A percentile compares a stretch with the other conserved stretches of the same genome.
Conservation (phyloP, 1,140 invertebrate genomes). For the Bombus terrestris region DNA sequence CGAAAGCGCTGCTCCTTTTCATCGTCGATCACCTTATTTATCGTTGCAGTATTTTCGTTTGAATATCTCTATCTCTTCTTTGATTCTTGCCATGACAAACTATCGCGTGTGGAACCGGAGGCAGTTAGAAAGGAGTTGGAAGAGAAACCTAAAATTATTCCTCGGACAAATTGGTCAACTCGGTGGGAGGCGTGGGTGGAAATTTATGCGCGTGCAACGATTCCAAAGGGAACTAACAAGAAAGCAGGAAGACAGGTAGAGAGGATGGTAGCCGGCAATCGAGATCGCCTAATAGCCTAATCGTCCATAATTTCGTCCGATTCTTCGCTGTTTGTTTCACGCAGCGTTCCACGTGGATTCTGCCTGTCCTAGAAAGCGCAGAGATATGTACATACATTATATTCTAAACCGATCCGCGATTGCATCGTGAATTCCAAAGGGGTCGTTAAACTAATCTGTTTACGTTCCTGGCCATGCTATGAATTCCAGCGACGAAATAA, state of each 20-base stretch:
- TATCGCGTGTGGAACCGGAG: not conserved
- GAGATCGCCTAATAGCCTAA: slow-evolving; percentile 41
- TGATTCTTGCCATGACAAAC: not conserved
- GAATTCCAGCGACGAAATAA: not conserved
- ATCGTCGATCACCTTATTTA: slow-evolving; percentile 21
- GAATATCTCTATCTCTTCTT: not conserved
- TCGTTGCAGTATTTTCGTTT: slow-evolving; percentile 10
- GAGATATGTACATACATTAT: not conserved
- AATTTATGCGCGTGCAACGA: not conserved
- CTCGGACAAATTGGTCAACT: slow-evolving; percentile 2
- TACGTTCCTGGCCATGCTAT: not conserved
- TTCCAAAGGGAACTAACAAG: slow-evolving; percentile 31
- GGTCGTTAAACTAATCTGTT: slow-evolving; percentile 47
- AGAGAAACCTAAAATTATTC: slow-evolving; percentile 10
- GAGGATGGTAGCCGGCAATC: not conserved
- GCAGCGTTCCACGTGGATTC: not conserved
- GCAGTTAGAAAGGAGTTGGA: not conserved
- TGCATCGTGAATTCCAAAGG: not conserved
- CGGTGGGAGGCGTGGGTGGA: slow-evolving; percentile 1
- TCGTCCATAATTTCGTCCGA: slow-evolving; percentile 20
- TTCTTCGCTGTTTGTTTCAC: not conserved
- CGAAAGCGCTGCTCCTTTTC: slow-evolving; percentile 4
- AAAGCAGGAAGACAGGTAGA: slow-evolving; percentile 1
- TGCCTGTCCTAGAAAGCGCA: not conserved
- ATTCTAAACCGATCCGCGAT: not conserved